Percentiles rank a stretch among this genome's conserved stretches.
phyloP scores from a whole-genome alignment of 2,797 vertebrate genomes.

The Tenualosa thibaudeaui region DNA sequence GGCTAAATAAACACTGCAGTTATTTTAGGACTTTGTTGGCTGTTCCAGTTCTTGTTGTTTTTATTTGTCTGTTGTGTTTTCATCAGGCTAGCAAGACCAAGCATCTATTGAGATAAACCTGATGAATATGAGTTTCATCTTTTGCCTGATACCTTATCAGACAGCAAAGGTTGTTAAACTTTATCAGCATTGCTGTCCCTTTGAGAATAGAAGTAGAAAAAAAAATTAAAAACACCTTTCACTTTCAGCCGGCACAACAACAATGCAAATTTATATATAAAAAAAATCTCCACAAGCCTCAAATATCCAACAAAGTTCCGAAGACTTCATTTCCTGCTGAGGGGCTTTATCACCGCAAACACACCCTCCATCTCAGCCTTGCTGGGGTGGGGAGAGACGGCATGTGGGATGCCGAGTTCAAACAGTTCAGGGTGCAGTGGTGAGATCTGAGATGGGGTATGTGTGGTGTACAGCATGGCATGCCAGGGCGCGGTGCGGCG shows the following conservation, averaged over 20 bases:
- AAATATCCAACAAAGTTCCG: slow-evolving; percentile 84
- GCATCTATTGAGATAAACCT: neutral
- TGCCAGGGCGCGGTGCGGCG: neutral
- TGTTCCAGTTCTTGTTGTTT: neutral
- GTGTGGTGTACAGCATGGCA: neutral
- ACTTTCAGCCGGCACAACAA: neutral
- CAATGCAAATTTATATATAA: neutral
- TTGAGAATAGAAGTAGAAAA: neutral
- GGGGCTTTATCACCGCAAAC: slow-evolving; percentile 83
- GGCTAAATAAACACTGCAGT: neutral
- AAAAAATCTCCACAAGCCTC: neutral
- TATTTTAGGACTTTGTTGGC: neutral
- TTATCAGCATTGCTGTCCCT: neutral
- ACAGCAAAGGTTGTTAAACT: neutral
- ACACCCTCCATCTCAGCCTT: slow-evolving; percentile 80
- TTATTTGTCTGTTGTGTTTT: neutral
- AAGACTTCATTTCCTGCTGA: slow-evolving; percentile 84
- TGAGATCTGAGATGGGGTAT: slow-evolving; percentile 78
- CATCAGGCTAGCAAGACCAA: neutral
- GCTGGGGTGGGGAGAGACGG: slow-evolving; percentile 77
- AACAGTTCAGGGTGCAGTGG: slow-evolving; percentile 70
- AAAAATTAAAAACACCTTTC: neutral
- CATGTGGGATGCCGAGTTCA: slow-evolving; percentile 68
- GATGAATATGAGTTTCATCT: neutral
- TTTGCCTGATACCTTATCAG: slow-evolving; percentile 1